Evolutionary conservation across 2,113 vertebrate species (phyloP).

Genomic region (Tympanuchus pallidicinctus): DNA sequence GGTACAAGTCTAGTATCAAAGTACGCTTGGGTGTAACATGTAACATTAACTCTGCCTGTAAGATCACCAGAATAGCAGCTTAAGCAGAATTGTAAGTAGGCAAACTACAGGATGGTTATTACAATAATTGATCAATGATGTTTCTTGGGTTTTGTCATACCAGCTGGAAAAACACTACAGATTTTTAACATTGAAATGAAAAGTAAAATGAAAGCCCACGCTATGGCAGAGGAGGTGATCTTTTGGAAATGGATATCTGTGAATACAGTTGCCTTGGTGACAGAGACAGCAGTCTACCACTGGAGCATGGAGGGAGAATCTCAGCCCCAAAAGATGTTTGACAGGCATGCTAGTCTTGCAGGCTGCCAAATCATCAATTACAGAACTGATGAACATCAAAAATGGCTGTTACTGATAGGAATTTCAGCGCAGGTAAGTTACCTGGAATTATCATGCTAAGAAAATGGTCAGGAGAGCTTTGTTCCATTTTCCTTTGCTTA

Average conservation of each 20-base stretch:
- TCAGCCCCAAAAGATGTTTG: slow-evolving; percentile 90
- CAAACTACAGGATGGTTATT: background rate
- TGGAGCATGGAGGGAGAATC: slow-evolving; percentile 96
- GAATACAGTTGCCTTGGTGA: slow-evolving; percentile 91
- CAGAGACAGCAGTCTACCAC: slow-evolving; percentile 89
- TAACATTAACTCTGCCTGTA: background rate
- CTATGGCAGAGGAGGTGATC: slow-evolving; percentile 91
- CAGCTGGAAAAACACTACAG: slow-evolving; percentile 93
- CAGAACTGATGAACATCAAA: slow-evolving; percentile 90
- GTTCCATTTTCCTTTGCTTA: background rate
- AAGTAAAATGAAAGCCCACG: slow-evolving; percentile 94
- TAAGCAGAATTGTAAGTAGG: background rate
- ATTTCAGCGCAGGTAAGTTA: slow-evolving; percentile 90
- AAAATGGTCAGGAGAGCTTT: rapidly evolving
- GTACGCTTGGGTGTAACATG: background rate
- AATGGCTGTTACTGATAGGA: slow-evolving; percentile 92
- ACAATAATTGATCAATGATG: slow-evolving; percentile 7
- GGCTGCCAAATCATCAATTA: slow-evolving; percentile 95
- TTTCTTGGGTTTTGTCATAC: slow-evolving; percentile 50
- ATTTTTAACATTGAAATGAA: slow-evolving; percentile 98
- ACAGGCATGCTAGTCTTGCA: slow-evolving; percentile 88
- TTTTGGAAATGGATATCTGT: slow-evolving; percentile 97
- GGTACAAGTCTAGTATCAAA: background rate
- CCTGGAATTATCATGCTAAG: background rate
- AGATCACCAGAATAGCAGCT: background rate